Evolutionary conservation across 2,797 vertebrate genomes (phyloP).

Genomic region (Mustela erminea): DNA sequence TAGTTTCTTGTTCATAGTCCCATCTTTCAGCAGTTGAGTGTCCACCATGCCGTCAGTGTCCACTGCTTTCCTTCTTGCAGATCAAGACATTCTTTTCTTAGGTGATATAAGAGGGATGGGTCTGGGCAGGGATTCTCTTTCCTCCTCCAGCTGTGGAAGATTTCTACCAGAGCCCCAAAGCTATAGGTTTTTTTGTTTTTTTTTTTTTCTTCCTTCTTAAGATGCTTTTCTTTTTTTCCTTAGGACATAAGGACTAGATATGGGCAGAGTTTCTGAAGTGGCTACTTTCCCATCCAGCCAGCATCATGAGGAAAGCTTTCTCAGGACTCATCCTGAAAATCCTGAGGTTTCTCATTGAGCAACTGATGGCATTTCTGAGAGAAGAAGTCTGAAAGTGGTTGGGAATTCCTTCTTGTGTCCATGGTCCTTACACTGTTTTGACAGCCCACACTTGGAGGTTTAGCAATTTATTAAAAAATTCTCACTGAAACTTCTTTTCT

Average conservation of each 20-base stretch:
- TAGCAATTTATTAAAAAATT: neutral
- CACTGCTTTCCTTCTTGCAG: neutral
- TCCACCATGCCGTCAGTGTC: neutral
- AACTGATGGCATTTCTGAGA: neutral
- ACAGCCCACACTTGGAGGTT: neutral
- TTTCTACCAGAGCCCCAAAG: neutral
- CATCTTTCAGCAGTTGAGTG: neutral
- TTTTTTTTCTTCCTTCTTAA: neutral
- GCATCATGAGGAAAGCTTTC: neutral
- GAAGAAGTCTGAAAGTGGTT: neutral
- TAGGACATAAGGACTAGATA: neutral
- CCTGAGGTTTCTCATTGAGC: neutral
- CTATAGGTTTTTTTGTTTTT: neutral
- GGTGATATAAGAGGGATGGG: neutral
- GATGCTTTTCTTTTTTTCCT: neutral
- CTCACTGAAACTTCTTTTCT: neutral
- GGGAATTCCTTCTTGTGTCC: neutral
- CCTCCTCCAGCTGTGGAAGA: neutral
- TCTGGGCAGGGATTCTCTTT: neutral
- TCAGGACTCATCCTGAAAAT: neutral
- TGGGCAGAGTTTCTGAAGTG: neutral
- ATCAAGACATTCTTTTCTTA: neutral
- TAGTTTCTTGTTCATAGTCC: neutral
- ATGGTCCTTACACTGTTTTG: rapidly evolving
- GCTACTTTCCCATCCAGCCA: neutral